phyloP scores from a whole-genome alignment of 1,140 invertebrate genomes.

The Lanistes nyassanus region DNA sequence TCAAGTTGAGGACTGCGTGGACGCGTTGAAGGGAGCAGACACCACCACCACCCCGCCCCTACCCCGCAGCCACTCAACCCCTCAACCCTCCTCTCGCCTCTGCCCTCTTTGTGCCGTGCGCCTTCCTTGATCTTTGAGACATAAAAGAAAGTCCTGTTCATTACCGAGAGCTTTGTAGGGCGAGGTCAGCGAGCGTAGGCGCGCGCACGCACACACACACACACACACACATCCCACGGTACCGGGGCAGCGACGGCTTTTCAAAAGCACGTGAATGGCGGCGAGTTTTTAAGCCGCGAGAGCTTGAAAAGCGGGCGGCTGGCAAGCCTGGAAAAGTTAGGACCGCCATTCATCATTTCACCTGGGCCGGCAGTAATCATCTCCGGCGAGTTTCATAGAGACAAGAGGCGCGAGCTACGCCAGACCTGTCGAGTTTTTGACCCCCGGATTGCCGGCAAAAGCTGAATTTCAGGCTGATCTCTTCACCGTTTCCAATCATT shows the following conservation, averaged over 20 bases:
- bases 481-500: too few relatives aligned
- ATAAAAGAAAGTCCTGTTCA: conserved; percentile 19
- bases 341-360: background rate
- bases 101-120: background rate
- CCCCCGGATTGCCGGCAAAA: too few relatives aligned
- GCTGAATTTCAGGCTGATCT: too few relatives aligned
- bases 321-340: background rate
- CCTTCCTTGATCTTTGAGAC: conserved; percentile 16
- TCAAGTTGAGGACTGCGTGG: too few relatives aligned
- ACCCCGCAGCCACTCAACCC: background rate
- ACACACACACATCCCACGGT: background rate
- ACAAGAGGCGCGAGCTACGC: too few relatives aligned
- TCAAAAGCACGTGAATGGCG: conserved; percentile 7
- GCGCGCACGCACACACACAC: background rate
- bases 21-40: background rate
- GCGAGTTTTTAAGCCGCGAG: background rate
- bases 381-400: too few relatives aligned
- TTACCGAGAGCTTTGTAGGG: conserved; percentile 13
- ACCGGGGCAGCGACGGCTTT: too few relatives aligned
- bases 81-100: background rate
- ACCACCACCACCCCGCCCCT: background rate
- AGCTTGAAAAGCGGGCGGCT: background rate
- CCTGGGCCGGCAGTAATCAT: too few relatives aligned
- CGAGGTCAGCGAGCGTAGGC: background rate
- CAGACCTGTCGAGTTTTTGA: too few relatives aligned